Percentiles rank a stretch among this genome's conserved stretches.
phyloP scores from a whole-genome alignment of 2,888 invertebrate species.

The Leptopilina myrica region DNA sequence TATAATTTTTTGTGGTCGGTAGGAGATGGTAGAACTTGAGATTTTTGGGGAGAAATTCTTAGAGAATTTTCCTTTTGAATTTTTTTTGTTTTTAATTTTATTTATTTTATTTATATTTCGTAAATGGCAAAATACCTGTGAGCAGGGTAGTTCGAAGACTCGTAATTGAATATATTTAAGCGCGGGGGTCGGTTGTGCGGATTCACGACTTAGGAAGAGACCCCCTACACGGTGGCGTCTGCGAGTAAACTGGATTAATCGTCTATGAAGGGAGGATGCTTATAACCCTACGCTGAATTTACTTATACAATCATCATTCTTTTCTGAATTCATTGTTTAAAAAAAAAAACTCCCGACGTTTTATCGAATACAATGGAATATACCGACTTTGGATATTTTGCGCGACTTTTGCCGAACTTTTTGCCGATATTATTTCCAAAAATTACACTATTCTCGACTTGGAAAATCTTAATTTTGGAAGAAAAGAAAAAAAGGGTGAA shows the following conservation, averaged over 20 bases:
- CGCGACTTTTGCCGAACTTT: too few species aligned
- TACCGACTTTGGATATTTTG: too few species aligned
- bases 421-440: too few species aligned
- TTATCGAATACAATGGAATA: too few species aligned
- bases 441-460: too few species aligned
- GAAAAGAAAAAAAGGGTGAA: too few species aligned
- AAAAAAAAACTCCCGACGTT: too few species aligned
- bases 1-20: too few species aligned
- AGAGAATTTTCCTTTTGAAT: neutral
- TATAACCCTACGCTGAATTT: constrained; percentile 61
- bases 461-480: too few species aligned
- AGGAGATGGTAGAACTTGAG: too few species aligned
- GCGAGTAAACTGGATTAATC: constrained; percentile 76
- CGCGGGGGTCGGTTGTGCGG: constrained; percentile 74
- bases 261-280: constrained; percentile 72
- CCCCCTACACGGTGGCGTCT: constrained; percentile 64
- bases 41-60: neutral
- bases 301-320: constrained; percentile 68
- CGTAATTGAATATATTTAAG: constrained; percentile 74
- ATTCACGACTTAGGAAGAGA: constrained; percentile 73
- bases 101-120: too few species aligned
- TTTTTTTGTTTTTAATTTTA: too few species aligned
- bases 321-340: constrained; percentile 62
- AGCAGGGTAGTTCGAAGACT: constrained; percentile 50
- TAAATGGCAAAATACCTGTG: neutral